Conservation (phyloP, 2,113 vertebrate species). For the Trogon surrucura region DNA sequence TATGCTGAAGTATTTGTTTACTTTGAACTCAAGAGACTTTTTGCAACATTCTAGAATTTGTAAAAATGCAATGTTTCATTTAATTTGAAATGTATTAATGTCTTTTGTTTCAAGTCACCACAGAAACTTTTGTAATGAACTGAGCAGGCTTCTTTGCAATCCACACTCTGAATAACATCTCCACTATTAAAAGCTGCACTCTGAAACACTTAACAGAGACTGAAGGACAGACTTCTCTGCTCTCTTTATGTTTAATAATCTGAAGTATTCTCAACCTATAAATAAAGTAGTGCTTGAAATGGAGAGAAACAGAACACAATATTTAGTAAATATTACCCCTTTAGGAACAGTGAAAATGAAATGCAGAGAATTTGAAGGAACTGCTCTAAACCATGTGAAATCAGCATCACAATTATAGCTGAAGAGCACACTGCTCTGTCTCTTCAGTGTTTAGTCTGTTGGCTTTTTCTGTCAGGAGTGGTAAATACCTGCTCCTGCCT, state of each 20-base stretch:
- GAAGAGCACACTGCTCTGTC: not conserved
- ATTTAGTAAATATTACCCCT: not conserved
- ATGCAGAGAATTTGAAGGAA: not conserved
- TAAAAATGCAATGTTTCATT: not conserved
- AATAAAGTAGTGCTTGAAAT: not conserved
- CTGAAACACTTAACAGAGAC: not conserved
- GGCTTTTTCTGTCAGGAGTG: not conserved
- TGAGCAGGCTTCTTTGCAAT: not conserved
- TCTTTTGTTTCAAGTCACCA: not conserved
- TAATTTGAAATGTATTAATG: not conserved
- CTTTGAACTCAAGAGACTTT: not conserved
- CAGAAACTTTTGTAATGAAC: not conserved
- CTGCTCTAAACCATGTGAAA: not conserved
- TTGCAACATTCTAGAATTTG: not conserved
- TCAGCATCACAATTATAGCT: not conserved
- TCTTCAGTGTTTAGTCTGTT: not conserved
- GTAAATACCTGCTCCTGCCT: not conserved
- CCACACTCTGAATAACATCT: not conserved
- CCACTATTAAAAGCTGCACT: not conserved
- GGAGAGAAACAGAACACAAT: not conserved
- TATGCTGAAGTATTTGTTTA: not conserved
- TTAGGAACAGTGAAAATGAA: slow-evolving; percentile 2
- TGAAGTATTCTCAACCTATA: not conserved
- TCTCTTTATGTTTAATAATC: not conserved
- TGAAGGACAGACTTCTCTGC: not conserved